A percentile compares a stretch with the other conserved stretches of the same genome.
Conservation (phyloP, 2,888 invertebrate genomes). For the Cataglyphis rosenhaueri region DNA sequence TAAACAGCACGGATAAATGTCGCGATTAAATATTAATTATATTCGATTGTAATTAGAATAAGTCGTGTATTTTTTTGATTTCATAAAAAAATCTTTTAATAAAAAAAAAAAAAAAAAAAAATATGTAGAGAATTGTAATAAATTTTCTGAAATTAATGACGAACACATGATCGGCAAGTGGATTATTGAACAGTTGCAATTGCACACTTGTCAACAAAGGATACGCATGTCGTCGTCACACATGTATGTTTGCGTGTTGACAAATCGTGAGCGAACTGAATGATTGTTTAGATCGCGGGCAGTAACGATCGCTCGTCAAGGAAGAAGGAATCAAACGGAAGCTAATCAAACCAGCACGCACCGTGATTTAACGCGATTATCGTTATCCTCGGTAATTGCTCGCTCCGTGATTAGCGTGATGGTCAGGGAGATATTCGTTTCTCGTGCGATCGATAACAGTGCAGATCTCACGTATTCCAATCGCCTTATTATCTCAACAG, state of each 20-base stretch:
- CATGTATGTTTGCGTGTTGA: slow-evolving; percentile 45
- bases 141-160: slow-evolving; percentile 11
- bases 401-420: slow-evolving; percentile 22
- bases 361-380: slow-evolving; percentile 42
- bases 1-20: not conserved
- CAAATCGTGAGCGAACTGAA: slow-evolving; percentile 36
- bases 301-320: slow-evolving; percentile 30
- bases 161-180: not conserved
- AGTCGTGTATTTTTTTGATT: not conserved
- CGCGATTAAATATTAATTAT: not conserved
- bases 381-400: slow-evolving; percentile 35
- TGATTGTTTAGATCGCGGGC: slow-evolving; percentile 46
- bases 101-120: not conserved
- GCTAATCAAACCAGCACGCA: slow-evolving; percentile 46
- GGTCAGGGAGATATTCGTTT: slow-evolving; percentile 3
- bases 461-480: not conserved
- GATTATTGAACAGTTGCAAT: slow-evolving; percentile 12
- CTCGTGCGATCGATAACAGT: not conserved
- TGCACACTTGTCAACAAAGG: slow-evolving; percentile 31
- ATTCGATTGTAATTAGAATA: not conserved
- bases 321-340: slow-evolving; percentile 54
- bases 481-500: not conserved
- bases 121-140: not conserved
- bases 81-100: not conserved
- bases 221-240: slow-evolving; percentile 3